phyloP scores from a whole-genome alignment of 2,797 vertebrate species.

The Semaprochilodus insignis region DNA sequence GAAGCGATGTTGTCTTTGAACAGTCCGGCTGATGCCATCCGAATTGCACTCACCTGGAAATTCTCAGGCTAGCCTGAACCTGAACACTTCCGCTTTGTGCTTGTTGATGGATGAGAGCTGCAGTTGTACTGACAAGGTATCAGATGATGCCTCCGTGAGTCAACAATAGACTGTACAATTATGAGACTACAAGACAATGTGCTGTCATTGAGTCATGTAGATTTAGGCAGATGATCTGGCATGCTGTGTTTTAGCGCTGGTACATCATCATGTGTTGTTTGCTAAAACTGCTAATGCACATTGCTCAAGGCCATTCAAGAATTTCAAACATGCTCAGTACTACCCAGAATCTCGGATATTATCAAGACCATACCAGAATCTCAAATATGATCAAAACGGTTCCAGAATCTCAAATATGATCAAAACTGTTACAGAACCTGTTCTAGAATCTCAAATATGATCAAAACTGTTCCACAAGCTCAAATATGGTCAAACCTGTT shows the following conservation, averaged over 20 bases:
- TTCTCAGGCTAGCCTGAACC: background rate
- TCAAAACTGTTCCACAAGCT: background rate
- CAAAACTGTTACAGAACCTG: background rate
- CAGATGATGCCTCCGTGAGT: no score
- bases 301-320: background rate
- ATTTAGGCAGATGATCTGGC: no score
- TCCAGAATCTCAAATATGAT: background rate
- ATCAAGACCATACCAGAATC: background rate
- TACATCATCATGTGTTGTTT: no score
- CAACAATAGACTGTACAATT: no score
- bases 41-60: background rate
- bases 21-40: no score
- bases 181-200: no score
- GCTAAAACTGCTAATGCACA: no score
- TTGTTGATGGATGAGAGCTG: no score
- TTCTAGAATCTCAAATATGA: background rate
- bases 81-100: background rate
- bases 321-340: background rate
- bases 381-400: no score
- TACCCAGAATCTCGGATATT: background rate
- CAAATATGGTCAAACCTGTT: background rate
- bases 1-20: background rate
- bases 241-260: no score
- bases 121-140: no score
- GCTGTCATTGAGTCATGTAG: no score